Percentiles rank a stretch among this genome's conserved stretches.
Evolutionary conservation across 1,140 invertebrate genomes (phyloP).

Genomic region (Notospermus geniculatus): DNA sequence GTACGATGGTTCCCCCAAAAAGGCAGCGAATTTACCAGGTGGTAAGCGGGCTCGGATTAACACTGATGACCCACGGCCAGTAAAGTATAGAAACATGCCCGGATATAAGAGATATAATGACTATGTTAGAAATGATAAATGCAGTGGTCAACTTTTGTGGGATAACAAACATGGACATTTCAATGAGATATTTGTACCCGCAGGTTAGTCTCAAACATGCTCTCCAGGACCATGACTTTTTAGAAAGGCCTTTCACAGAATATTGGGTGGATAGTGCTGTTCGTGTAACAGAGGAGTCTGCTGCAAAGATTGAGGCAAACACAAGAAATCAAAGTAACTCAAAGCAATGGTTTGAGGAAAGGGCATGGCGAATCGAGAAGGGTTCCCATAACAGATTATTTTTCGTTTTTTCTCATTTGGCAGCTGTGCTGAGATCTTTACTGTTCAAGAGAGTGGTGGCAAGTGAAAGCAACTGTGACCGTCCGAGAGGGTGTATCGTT

Average conservation of each 20-base stretch:
- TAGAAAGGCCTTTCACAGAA: conserved; percentile 13
- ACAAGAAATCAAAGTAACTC: background rate
- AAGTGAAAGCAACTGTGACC: no score
- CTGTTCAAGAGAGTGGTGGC: no score
- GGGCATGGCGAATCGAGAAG: no score
- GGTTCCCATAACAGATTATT: no score
- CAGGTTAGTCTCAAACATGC: conserved; percentile 14
- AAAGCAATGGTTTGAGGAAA: background rate
- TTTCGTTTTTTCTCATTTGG: no score
- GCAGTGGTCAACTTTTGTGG: conserved; percentile 9
- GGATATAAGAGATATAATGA: conserved; percentile 15
- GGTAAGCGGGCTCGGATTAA: background rate
- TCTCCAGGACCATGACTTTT: conserved; percentile 18
- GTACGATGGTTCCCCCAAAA: conserved; percentile 14
- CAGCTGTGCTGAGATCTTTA: no score
- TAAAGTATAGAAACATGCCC: conserved; percentile 10
- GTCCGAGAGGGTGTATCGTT: no score
- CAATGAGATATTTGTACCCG: conserved; percentile 13
- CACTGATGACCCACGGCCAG: conserved; percentile 19
- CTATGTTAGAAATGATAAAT: conserved; percentile 12
- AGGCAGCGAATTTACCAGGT: conserved; percentile 6
- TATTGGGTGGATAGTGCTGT: no score
- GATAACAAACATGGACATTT: background rate
- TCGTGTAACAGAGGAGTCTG: no score
- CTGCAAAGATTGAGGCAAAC: background rate